Evolutionary conservation across 2,797 vertebrate species (phyloP).

Genomic region (Platyrinchus mystaceus): DNA sequence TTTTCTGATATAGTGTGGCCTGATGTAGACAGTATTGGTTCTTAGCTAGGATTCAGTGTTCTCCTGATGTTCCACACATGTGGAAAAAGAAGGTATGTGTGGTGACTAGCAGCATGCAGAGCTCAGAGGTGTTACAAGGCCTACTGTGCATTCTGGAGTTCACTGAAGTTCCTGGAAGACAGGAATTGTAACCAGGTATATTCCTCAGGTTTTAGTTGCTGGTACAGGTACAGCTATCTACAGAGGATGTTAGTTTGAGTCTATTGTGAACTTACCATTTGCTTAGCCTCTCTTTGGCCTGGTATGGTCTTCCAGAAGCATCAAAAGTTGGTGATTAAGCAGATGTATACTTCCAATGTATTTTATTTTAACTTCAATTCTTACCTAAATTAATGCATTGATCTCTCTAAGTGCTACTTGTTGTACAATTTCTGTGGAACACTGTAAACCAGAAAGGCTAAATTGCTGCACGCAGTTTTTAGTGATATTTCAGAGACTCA

Average conservation of each 20-base stretch:
- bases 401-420: not conserved
- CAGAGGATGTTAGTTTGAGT: not conserved
- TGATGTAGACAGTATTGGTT: not conserved
- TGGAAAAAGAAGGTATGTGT: not conserved
- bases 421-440: constrained; percentile 6
- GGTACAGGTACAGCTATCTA: not conserved
- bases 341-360: not conserved
- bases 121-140: not conserved
- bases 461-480: not conserved
- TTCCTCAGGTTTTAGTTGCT: not conserved
- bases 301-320: not conserved
- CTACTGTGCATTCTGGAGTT: not conserved
- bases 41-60: not conserved
- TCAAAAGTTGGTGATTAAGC: not conserved
- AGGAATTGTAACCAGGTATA: not conserved
- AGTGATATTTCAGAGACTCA: not conserved
- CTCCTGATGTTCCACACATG: not conserved
- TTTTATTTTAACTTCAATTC: not conserved
- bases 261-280: not conserved
- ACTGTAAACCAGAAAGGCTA: not conserved
- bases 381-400: not conserved
- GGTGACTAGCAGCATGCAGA: not conserved
- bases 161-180: not conserved
- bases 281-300: not conserved
- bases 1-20: not conserved